Evolutionary conservation across 2,797 vertebrate genomes (phyloP).

Genomic region (Danio tinwini): DNA sequence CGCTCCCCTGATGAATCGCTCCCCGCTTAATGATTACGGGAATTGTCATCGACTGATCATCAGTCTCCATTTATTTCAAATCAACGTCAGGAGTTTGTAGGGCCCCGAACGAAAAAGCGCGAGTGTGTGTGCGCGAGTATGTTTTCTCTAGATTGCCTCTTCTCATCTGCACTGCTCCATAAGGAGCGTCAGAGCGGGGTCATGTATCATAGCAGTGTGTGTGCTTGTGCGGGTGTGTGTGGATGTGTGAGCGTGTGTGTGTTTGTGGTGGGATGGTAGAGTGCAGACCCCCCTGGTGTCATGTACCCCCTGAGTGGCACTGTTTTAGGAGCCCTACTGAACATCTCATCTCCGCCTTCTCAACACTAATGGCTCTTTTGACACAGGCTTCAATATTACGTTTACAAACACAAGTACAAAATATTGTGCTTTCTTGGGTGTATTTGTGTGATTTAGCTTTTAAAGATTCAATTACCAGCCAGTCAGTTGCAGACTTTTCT

Average conservation of each 20-base stretch:
- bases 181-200: slow-evolving; percentile 73
- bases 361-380: slow-evolving; percentile 31
- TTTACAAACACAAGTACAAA: neutral
- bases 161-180: slow-evolving; percentile 63
- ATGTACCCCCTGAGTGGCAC: slow-evolving; percentile 44
- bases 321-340: slow-evolving; percentile 46
- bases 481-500: neutral
- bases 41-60: slow-evolving; percentile 81
- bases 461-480: neutral
- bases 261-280: slow-evolving; percentile 64
- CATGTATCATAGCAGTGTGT: slow-evolving; percentile 69
- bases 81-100: slow-evolving; percentile 75
- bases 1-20: slow-evolving; percentile 80
- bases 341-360: slow-evolving; percentile 46
- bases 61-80: slow-evolving; percentile 84
- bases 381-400: slow-evolving; percentile 10
- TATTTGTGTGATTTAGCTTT: neutral
- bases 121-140: slow-evolving; percentile 48
- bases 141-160: slow-evolving; percentile 60
- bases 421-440: neutral
- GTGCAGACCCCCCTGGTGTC: slow-evolving; percentile 52
- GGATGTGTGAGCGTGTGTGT: neutral
- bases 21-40: slow-evolving; percentile 80
- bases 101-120: slow-evolving; percentile 52
- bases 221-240: slow-evolving; percentile 16